These are phyloP conservation scores for Engystomops pustulosus DNA, from an alignment of 2,113 vertebrate species.

Conservation along the genomic window DNA sequence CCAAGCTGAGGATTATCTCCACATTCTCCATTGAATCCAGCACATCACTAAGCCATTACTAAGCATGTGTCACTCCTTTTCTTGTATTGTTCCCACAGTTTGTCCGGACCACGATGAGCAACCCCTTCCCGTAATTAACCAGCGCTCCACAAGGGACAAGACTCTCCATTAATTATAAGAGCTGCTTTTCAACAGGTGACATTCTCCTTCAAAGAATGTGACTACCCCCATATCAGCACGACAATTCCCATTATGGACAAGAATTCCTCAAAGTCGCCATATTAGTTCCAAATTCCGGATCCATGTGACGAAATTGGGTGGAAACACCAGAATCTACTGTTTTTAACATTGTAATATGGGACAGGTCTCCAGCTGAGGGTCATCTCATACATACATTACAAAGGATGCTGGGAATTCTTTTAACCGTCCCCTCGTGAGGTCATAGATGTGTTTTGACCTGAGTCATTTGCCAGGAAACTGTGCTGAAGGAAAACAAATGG, in stretches of 20 bases:
- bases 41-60: background rate
- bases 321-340: background rate
- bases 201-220: background rate
- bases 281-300: background rate
- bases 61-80: background rate
- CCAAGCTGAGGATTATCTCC: background rate
- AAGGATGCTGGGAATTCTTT: conserved; percentile 6
- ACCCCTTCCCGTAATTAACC: background rate
- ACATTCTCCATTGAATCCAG: background rate
- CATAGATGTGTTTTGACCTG: background rate
- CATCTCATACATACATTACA: background rate
- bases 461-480: background rate
- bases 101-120: background rate
- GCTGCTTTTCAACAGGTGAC: conserved; percentile 12
- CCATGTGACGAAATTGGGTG: background rate
- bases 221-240: background rate
- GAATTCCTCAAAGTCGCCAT: background rate
- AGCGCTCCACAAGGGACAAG: background rate
- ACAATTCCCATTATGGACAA: background rate
- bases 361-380: background rate
- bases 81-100: background rate
- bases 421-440: background rate
- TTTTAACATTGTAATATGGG: background rate
- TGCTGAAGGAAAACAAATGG: background rate
- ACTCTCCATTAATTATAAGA: background rate